A percentile compares a stretch with the other conserved stretches of the same genome.
phyloP scores from a whole-genome alignment of 2,797 vertebrate species.

The Pygocentrus nattereri region DNA sequence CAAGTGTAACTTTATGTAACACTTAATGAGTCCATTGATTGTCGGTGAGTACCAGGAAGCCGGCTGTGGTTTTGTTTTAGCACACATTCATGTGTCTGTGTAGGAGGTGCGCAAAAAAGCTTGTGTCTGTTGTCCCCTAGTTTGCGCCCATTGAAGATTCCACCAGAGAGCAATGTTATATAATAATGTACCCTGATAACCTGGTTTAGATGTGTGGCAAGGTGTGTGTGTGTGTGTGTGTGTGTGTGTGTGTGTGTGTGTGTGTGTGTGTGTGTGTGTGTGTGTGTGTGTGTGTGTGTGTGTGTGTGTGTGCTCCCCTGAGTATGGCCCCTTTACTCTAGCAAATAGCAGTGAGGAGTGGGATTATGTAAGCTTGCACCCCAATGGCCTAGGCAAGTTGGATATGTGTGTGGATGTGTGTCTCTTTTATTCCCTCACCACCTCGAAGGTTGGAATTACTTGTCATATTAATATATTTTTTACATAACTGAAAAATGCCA shows the following conservation, averaged over 20 bases:
- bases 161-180: background rate
- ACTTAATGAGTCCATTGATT: conserved; percentile 27
- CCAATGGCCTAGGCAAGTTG: background rate
- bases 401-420: conserved; percentile 11
- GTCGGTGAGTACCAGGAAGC: conserved; percentile 1
- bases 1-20: conserved; percentile 12
- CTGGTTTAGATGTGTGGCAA: background rate
- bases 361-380: conserved; percentile 3
- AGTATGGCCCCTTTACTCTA: background rate
- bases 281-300: background rate
- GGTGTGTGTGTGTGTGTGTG: conserved; percentile 17
- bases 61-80: background rate
- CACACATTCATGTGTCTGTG: background rate
- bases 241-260: background rate
- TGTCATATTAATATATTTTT: no score
- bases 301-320: background rate
- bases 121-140: conserved; percentile 2
- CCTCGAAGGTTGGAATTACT: no score
- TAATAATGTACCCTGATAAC: conserved; percentile 24
- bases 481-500: no score
- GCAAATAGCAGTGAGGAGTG: background rate
- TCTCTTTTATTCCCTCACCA: no score
- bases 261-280: background rate
- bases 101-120: conserved; percentile 6
- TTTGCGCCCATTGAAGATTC: background rate